phyloP scores from a whole-genome alignment of 2,113 vertebrate genomes.

The Protomyctophum bolini region DNA sequence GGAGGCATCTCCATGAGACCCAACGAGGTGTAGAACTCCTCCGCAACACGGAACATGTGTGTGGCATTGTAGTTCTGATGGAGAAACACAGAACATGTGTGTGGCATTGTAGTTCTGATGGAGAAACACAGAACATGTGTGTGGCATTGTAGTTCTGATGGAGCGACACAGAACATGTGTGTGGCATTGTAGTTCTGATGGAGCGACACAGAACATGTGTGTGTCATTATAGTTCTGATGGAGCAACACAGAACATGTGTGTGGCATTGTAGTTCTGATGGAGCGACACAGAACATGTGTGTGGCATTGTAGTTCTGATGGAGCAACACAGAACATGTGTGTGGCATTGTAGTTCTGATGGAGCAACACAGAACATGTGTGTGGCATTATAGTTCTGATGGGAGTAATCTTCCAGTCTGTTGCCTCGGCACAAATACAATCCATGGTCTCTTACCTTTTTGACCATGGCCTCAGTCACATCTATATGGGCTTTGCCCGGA shows the following conservation, averaged over 20 bases:
- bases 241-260: not conserved
- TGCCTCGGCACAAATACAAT: not conserved
- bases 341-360: conserved; percentile 67
- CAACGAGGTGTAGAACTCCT: conserved; percentile 92
- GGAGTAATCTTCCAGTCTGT: not conserved
- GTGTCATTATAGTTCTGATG: conserved; percentile 88
- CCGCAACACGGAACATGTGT: conserved; percentile 88
- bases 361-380: not conserved
- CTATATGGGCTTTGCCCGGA: conserved; percentile 87
- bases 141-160: too few species aligned
- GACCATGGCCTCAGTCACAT: conserved; percentile 87
- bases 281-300: too few species aligned
- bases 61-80: conserved; percentile 88
- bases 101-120: conserved; percentile 67
- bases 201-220: conserved; percentile 86
- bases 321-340: too few species aligned
- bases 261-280: too few species aligned
- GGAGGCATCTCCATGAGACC: conserved; percentile 85
- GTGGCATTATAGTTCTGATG: too few species aligned
- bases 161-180: too few species aligned
- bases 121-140: not conserved
- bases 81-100: not conserved
- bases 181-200: too few species aligned
- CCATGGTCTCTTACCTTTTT: conserved; percentile 74
- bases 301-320: too few species aligned